Evolutionary conservation across 2,888 invertebrate species (phyloP).

Genomic region (Lingula anatina): DNA sequence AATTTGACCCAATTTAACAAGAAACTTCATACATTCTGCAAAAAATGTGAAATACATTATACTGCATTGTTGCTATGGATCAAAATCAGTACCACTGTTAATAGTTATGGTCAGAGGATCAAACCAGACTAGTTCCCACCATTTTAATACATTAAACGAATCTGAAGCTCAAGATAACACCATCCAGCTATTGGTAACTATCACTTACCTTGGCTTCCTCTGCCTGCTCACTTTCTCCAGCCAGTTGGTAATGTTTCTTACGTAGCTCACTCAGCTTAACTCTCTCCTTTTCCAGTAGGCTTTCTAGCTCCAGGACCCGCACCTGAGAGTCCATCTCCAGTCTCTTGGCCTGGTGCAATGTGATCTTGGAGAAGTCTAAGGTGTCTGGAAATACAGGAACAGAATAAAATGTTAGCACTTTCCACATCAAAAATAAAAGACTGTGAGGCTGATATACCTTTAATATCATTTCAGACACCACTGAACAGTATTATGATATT

Average conservation of each 20-base stretch:
- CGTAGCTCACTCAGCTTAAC: conserved; percentile 78
- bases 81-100: too few relatives aligned
- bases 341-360: conserved; percentile 89
- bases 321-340: conserved; percentile 98
- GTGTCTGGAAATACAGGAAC: conserved; percentile 62
- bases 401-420: not conserved
- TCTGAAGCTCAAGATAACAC: not conserved
- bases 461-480: too few relatives aligned
- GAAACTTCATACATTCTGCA: too few relatives aligned
- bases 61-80: too few relatives aligned
- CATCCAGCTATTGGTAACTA: not conserved
- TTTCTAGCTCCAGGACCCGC: conserved; percentile 84
- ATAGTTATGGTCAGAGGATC: too few relatives aligned
- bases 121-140: too few relatives aligned
- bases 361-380: conserved; percentile 81
- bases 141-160: too few relatives aligned
- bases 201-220: conserved; percentile 25
- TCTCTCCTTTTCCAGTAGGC: conserved; percentile 82
- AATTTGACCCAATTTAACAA: too few relatives aligned
- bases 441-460: too few relatives aligned
- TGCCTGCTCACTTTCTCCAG: conserved; percentile 47
- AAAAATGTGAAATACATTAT: too few relatives aligned
- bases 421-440: too few relatives aligned
- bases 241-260: conserved; percentile 86
- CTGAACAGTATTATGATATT: too few relatives aligned